Conservation (phyloP, 2,113 vertebrate genomes). For the Columba janthina region DNA sequence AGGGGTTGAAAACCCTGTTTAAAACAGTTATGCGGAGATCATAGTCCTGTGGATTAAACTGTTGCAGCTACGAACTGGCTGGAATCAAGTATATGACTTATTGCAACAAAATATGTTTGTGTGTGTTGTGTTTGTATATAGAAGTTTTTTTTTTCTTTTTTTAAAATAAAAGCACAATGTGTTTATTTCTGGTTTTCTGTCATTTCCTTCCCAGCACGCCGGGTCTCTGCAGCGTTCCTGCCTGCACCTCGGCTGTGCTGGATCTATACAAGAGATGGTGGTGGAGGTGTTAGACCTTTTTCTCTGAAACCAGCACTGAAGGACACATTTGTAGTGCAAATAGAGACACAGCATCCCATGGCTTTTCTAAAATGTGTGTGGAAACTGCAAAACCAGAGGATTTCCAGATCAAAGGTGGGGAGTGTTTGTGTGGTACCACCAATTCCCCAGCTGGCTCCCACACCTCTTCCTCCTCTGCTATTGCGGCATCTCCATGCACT, state of each 20-base stretch:
- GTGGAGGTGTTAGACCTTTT: neutral
- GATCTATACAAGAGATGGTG: neutral
- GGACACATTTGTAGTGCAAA: neutral
- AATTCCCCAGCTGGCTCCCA: neutral
- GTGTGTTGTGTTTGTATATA: neutral
- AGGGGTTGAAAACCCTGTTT: neutral
- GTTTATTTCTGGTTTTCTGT: neutral
- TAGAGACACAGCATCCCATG: neutral
- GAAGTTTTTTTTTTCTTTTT: neutral
- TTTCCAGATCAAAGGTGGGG: neutral
- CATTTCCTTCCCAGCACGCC: neutral
- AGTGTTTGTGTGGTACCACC: neutral
- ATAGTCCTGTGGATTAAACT: neutral
- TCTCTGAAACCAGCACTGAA: neutral
- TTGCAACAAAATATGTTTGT: neutral
- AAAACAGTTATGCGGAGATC: neutral
- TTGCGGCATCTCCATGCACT: neutral
- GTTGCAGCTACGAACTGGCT: neutral
- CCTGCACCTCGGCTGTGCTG: conserved; percentile 33
- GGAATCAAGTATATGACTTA: neutral
- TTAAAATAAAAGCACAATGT: neutral
- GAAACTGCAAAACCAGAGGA: neutral
- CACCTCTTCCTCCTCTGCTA: no score
- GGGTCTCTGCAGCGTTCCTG: neutral
- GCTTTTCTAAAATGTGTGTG: neutral